Evolutionary conservation across 2,113 vertebrate genomes (phyloP).

Genomic region (Alligator sinensis): DNA sequence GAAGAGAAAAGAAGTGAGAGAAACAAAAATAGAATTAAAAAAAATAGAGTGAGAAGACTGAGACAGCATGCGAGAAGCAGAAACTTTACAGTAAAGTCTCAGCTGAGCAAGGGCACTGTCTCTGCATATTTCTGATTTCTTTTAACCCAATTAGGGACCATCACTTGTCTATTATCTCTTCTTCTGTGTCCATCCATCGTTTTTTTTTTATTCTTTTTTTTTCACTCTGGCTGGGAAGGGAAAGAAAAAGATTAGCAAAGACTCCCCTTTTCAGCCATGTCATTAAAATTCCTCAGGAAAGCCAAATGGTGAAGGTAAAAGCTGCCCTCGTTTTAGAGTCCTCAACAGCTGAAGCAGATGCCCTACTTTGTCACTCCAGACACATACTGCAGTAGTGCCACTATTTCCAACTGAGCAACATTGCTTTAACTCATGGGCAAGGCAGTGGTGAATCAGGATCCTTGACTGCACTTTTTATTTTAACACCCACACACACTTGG

Average conservation of each 20-base stretch:
- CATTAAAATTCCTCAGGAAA: neutral
- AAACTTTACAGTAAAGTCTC: neutral
- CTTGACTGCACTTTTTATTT: neutral
- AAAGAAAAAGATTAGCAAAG: neutral
- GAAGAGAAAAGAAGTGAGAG: neutral
- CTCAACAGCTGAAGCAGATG: neutral
- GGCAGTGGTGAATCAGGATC: neutral
- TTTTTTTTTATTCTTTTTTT: neutral
- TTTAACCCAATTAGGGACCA: neutral
- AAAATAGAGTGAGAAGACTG: neutral
- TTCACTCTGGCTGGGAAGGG: neutral
- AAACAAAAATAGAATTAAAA: too few relatives aligned
- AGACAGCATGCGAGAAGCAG: neutral
- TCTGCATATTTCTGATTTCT: neutral
- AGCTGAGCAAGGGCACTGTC: neutral
- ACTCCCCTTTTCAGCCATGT: neutral
- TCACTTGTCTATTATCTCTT: neutral
- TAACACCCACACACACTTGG: too few relatives aligned
- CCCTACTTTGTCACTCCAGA: neutral
- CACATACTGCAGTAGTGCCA: neutral
- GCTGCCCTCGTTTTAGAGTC: neutral
- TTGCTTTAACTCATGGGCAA: neutral
- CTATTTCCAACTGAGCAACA: neutral
- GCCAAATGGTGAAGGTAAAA: neutral
- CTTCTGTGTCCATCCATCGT: neutral